Evolutionary conservation across 2,113 vertebrate species (phyloP).

Genomic region (Bettongia penicillata): DNA sequence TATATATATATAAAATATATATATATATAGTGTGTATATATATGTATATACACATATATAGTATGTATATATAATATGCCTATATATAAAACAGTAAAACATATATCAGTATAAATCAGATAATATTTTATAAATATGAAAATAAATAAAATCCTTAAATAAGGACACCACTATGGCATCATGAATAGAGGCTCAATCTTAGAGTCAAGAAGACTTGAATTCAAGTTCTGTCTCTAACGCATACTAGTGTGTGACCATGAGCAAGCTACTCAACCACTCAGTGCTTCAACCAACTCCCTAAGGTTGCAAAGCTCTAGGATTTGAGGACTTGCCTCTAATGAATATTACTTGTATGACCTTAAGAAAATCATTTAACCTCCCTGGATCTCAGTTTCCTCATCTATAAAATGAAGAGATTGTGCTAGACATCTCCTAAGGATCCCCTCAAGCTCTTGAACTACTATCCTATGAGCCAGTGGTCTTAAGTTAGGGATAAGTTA

Average conservation of each 20-base stretch:
- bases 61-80: no score
- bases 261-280: neutral
- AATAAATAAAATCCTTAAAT: neutral
- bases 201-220: neutral
- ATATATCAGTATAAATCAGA: neutral
- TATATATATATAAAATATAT: neutral
- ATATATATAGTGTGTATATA: no score
- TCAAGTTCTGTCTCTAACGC: neutral
- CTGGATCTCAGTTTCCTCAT: neutral
- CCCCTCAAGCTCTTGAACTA: neutral
- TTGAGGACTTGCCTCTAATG: neutral
- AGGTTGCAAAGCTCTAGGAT: neutral
- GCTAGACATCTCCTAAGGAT: neutral
- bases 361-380: neutral
- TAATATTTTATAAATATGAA: neutral
- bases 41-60: no score
- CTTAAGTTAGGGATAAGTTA: neutral
- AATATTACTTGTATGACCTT: neutral
- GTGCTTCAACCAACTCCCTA: neutral
- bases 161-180: neutral
- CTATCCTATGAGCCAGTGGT: neutral
- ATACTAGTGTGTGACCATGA: neutral
- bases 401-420: neutral
- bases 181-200: neutral
- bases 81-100: neutral